phyloP scores from a whole-genome alignment of 2,888 invertebrate genomes.

The Amorpha juglandis region DNA sequence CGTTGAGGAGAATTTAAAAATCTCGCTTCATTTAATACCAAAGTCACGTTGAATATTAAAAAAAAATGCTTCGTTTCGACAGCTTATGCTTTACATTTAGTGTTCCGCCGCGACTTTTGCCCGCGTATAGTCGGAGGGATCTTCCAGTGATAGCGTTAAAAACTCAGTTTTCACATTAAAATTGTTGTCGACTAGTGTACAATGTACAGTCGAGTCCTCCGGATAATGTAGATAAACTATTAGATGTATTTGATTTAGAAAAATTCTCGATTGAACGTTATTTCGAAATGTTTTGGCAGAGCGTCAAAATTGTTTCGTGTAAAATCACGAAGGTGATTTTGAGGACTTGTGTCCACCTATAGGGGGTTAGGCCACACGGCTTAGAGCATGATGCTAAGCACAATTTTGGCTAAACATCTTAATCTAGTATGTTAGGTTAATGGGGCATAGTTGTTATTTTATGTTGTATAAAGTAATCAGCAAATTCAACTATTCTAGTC shows the following conservation, averaged over 20 bases:
- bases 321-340: background rate
- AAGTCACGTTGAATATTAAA: constrained; percentile 31
- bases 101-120: constrained; percentile 10
- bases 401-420: constrained; percentile 68
- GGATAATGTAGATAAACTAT: constrained; percentile 47
- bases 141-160: constrained; percentile 32
- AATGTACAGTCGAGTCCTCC: constrained; percentile 41
- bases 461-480: constrained; percentile 69
- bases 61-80: constrained; percentile 60
- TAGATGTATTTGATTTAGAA: constrained; percentile 75
- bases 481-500: constrained; percentile 69
- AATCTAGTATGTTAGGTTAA: constrained; percentile 69
- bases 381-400: constrained; percentile 48
- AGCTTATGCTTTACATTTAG: constrained; percentile 51
- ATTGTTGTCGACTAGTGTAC: constrained; percentile 53
- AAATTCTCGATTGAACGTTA: constrained; percentile 73
- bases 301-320: constrained; percentile 15
- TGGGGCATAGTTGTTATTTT: constrained; percentile 73
- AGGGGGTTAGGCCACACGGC: constrained; percentile 20
- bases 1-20: constrained; percentile 28
- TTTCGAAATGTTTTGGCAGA: constrained; percentile 33
- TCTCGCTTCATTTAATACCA: constrained; percentile 40
- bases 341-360: constrained; percentile 13
- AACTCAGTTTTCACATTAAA: constrained; percentile 61
- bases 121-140: constrained; percentile 33